Conservation (phyloP, 2,113 vertebrate species). For the Dicerorhinus sumatrensis region DNA sequence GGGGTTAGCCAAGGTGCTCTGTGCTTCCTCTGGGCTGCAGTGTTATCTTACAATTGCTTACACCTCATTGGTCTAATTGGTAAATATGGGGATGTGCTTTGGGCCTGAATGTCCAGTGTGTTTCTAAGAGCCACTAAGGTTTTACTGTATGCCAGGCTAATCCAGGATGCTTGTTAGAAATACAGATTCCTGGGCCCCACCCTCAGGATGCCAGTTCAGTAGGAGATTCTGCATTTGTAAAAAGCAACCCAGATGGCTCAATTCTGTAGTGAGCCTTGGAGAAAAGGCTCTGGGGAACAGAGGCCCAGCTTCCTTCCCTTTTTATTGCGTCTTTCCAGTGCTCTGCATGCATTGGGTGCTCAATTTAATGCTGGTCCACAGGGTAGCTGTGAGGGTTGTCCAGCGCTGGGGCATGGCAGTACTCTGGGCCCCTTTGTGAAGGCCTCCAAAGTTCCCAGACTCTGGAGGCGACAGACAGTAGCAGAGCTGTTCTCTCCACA, state of each 20-base stretch:
- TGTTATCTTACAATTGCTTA: not conserved
- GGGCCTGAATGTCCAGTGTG: not conserved
- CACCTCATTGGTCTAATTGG: not conserved
- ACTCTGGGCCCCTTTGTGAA: constrained; percentile 62
- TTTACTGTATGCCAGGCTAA: not conserved
- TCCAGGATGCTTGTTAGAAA: not conserved
- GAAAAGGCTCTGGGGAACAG: not conserved
- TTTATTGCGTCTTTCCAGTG: not conserved
- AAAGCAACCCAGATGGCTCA: not conserved
- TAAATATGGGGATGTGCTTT: not conserved
- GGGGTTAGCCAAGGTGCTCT: not conserved
- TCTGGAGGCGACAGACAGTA: constrained; percentile 68
- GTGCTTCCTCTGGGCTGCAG: not conserved
- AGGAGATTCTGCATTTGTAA: not conserved
- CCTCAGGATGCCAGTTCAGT: not conserved
- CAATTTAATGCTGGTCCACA: not conserved
- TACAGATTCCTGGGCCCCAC: not conserved
- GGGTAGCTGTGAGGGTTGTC: not conserved
- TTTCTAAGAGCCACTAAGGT: not conserved
- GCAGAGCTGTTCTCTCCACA: constrained; percentile 79
- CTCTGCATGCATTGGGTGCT: not conserved
- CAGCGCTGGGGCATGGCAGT: constrained; percentile 22
- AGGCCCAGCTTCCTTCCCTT: not conserved
- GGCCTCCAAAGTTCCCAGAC: constrained; percentile 73
- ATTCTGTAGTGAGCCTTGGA: not conserved